Evolutionary conservation across 2,888 invertebrate species (phyloP), one percentile per base, ranked within the genome.

Genomic region (Eupelmus urozonus): DNA sequence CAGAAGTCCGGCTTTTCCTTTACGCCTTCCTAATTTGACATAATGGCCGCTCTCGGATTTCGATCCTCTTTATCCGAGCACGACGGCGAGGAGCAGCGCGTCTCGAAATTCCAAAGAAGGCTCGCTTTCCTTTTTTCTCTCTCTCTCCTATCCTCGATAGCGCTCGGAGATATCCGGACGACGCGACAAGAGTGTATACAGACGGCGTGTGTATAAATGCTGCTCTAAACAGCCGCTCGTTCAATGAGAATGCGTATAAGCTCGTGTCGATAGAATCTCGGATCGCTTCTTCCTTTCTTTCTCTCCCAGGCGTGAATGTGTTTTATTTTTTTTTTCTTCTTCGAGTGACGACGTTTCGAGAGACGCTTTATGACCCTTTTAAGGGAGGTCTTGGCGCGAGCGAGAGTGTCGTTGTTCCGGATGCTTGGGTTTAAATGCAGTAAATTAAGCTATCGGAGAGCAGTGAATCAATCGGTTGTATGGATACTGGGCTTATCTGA

Each of bases 1-100:
- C 27, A 29, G 53, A 5, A 5, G 25, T 29, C 18, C 29, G 29
- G 27, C 25, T 45, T 59, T 45, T 63, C 67, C 55, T 40, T 76
- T 76, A 83, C 81, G 80, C 80, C 81, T 79, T 76, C 78, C 81
- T 84, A 83, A 83, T 83, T 85, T 83, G 82, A 83, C 83, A 80
- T 82, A 83, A 83, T 82, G 82, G 78, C 73, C 57, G 74, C 75
- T 25, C 78, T 80, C 66, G 72, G 25, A 67, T 76, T 72, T 67
- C 77, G 66, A 71, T 57, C 70, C 77, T 60, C 71, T 77, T 63
- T 63, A 57, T 76, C 59, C 74, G 11, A 13, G 3, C 42, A 20
- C 16, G 63, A 49, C 3, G 53, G 5, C 18, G 53, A n/a, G n/a
- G n/a, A n/a, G n/a, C n/a, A n/a, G n/a, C 18, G 27, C 16, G 25